Evolutionary conservation across 2,797 vertebrate genomes (phyloP).

Genomic region (Sebastes vulpes): DNA sequence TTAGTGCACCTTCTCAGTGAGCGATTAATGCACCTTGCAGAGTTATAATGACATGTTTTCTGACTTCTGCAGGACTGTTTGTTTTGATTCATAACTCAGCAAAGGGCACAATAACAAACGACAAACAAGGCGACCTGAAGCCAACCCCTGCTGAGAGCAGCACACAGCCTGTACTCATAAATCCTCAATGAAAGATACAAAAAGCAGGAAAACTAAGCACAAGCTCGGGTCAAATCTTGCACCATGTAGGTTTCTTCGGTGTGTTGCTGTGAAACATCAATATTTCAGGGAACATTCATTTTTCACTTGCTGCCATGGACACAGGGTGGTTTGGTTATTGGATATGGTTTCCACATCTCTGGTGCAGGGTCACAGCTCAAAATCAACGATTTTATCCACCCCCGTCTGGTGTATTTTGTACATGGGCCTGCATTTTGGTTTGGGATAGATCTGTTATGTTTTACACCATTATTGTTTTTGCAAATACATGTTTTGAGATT

Average conservation of each 20-base stretch:
- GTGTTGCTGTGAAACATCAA: slow-evolving; percentile 49
- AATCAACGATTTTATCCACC: background rate
- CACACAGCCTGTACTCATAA: slow-evolving; percentile 21
- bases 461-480: background rate
- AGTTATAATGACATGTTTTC: slow-evolving; percentile 23
- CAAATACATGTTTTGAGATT: background rate
- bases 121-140: background rate
- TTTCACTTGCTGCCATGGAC: slow-evolving; percentile 44
- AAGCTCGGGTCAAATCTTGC: slow-evolving; percentile 39
- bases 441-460: background rate
- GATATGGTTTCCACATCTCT: slow-evolving; percentile 18
- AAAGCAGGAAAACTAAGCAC: slow-evolving; percentile 15
- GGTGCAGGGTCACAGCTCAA: slow-evolving; percentile 23
- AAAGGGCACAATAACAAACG: slow-evolving; percentile 18
- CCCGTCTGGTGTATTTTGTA: background rate
- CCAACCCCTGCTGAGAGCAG: slow-evolving; percentile 7
- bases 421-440: background rate
- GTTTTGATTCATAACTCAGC: slow-evolving; percentile 16
- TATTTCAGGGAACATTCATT: slow-evolving; percentile 67
- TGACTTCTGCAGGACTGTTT: slow-evolving; percentile 1
- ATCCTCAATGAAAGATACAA: slow-evolving; percentile 6
- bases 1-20: background rate
- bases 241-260: slow-evolving; percentile 25
- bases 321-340: slow-evolving; percentile 14
- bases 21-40: background rate